A percentile compares a stretch with the other conserved stretches of the same genome.
Conservation (phyloP, 2,113 vertebrate genomes). For the Rhineura floridana region DNA sequence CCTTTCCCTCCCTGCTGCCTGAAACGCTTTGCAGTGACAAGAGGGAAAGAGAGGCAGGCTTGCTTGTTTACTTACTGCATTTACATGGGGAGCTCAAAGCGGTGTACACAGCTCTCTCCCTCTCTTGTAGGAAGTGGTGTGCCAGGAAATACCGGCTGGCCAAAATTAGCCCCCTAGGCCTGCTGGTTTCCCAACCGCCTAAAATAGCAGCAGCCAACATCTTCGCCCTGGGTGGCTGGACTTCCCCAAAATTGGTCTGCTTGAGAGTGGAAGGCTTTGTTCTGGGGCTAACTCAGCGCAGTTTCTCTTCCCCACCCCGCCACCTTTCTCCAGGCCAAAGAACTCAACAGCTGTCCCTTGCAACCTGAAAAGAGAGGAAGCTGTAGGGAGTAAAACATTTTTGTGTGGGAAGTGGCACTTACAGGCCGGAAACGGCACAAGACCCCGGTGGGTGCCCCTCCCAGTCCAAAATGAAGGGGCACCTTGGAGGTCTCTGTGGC, state of each 20-base stretch:
- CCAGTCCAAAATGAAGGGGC: not conserved
- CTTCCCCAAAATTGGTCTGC: accelerated
- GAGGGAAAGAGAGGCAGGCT: too few species aligned
- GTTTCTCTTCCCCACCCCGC: not conserved
- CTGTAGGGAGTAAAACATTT: too few species aligned
- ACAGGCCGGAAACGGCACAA: not conserved
- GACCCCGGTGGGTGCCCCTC: not conserved
- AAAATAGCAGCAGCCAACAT: not conserved
- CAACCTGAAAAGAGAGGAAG: not conserved
- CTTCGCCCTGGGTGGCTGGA: not conserved
- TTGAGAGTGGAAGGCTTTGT: conserved; percentile 11
- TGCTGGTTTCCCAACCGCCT: not conserved
- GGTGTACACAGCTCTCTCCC: too few species aligned
- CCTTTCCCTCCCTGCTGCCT: too few species aligned
- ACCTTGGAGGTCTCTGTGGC: not conserved
- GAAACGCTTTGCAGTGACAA: too few species aligned
- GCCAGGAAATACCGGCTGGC: not conserved
- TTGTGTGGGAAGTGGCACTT: not conserved
- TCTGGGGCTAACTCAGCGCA: not conserved
- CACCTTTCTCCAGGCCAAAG: too few species aligned
- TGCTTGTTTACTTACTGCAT: too few species aligned
- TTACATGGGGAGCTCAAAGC: too few species aligned
- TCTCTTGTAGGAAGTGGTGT: too few species aligned
- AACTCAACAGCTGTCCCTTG: not conserved
- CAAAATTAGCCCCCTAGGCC: not conserved